Conservation (phyloP, 2,888 invertebrate genomes). For the Gymnoscelis rufifasciata region DNA sequence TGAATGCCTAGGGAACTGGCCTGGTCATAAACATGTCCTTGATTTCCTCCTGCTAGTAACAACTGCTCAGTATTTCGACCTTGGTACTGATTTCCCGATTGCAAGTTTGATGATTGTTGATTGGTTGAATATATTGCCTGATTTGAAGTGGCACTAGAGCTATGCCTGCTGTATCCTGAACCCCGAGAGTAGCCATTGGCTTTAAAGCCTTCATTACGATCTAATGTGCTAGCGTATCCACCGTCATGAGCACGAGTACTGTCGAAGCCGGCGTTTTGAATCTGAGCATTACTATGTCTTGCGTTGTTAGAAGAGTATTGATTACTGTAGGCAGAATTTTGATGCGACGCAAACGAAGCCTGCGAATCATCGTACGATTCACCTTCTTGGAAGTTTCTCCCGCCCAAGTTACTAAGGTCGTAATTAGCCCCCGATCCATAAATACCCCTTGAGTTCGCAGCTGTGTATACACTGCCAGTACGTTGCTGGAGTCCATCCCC, state of each 20-base stretch:
- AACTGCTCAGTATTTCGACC: slow-evolving; percentile 40
- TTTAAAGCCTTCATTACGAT: background rate
- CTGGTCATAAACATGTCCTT: slow-evolving; percentile 35
- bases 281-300: slow-evolving; percentile 28
- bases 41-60: slow-evolving; percentile 44
- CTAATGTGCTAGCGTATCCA: slow-evolving; percentile 1
- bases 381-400: slow-evolving; percentile 65
- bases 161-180: slow-evolving; percentile 38
- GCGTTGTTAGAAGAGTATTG: slow-evolving; percentile 27
- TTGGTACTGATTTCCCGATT: slow-evolving; percentile 36
- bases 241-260: slow-evolving; percentile 3
- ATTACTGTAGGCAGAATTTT: slow-evolving; percentile 18
- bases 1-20: slow-evolving; percentile 36
- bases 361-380: slow-evolving; percentile 36
- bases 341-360: slow-evolving; percentile 36
- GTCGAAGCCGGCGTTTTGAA: slow-evolving; percentile 1
- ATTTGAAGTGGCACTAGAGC: slow-evolving; percentile 30
- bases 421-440: slow-evolving; percentile 56
- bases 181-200: slow-evolving; percentile 31
- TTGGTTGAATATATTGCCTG: slow-evolving; percentile 35
- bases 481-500: slow-evolving; percentile 58
- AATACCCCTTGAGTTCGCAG: slow-evolving; percentile 66
- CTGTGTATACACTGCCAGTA: slow-evolving; percentile 60
- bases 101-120: slow-evolving; percentile 38
- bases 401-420: slow-evolving; percentile 58